Evolutionary conservation across 2,888 invertebrate species (phyloP).

Genomic region (Neoascia interrupta): DNA sequence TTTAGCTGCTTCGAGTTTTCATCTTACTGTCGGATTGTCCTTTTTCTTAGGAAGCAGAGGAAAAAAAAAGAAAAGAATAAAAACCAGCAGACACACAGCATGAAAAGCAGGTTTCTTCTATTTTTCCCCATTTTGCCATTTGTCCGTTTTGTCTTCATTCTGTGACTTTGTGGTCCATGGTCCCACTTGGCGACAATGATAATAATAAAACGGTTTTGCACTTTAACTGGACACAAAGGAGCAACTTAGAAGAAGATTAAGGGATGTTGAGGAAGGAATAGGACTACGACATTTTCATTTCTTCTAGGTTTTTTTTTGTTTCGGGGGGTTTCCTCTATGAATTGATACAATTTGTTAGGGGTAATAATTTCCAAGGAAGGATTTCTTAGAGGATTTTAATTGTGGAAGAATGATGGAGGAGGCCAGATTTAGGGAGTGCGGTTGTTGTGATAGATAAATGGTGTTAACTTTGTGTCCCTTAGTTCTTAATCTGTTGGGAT

Average conservation of each 20-base stretch:
- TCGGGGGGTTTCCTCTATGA: constrained; percentile 10
- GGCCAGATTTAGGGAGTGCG: neutral
- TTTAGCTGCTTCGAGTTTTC: constrained; percentile 10
- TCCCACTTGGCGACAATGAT: constrained; percentile 68
- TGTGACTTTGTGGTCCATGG: constrained; percentile 55
- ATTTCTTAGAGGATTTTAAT: constrained; percentile 44
- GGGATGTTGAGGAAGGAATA: constrained; percentile 48
- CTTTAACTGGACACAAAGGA: constrained; percentile 70
- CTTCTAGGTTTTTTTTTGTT: neutral
- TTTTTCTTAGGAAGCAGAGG: constrained; percentile 22
- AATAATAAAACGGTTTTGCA: constrained; percentile 69
- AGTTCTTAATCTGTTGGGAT: too few species aligned
- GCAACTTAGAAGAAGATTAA: constrained; percentile 67
- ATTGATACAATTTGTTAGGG: constrained; percentile 55
- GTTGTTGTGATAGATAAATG: constrained; percentile 27
- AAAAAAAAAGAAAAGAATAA: too few species aligned
- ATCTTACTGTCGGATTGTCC: constrained; percentile 30
- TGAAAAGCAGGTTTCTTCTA: constrained; percentile 8
- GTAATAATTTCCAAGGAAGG: constrained; percentile 50
- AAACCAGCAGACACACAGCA: too few species aligned
- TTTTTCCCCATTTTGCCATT: constrained; percentile 11
- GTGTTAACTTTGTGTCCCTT: constrained; percentile 5
- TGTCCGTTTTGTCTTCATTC: constrained; percentile 33
- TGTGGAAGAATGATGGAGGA: constrained; percentile 14
- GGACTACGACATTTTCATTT: constrained; percentile 33